A percentile compares a stretch with the other conserved stretches of the same genome.
These are phyloP conservation scores for Chelonus insularis DNA, from an alignment of 1,140 invertebrate genomes.

Conservation along the genomic window DNA sequence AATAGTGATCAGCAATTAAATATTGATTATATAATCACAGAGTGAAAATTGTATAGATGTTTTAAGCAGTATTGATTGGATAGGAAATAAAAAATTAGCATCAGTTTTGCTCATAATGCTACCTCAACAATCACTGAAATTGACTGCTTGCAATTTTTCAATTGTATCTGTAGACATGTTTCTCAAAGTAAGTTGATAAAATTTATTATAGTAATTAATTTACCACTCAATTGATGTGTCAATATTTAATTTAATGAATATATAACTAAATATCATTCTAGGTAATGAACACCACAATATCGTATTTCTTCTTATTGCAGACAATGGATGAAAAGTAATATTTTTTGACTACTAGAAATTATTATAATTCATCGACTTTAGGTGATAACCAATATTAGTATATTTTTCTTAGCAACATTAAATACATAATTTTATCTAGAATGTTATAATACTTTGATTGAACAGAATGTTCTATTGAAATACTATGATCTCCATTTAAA, in stretches of 20 bases:
- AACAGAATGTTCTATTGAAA: too few relatives aligned
- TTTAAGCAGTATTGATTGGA: slow-evolving; percentile 26
- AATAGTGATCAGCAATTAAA: slow-evolving; percentile 2
- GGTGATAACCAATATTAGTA: too few relatives aligned
- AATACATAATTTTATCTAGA: too few relatives aligned
- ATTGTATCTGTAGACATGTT: slow-evolving; percentile 31
- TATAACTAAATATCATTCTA: slow-evolving; percentile 19
- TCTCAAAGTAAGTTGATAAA: slow-evolving; percentile 23
- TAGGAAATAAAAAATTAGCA: background rate
- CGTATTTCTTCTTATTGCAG: slow-evolving; percentile 36
- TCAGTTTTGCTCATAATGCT: slow-evolving; percentile 27
- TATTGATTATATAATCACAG: slow-evolving; percentile 13
- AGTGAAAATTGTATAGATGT: slow-evolving; percentile 23
- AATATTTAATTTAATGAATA: background rate
- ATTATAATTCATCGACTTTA: too few relatives aligned
- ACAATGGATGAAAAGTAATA: slow-evolving; percentile 23
- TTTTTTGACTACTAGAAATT: background rate
- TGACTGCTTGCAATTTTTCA: slow-evolving; percentile 31
- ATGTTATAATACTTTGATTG: too few relatives aligned
- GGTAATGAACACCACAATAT: slow-evolving; percentile 34
- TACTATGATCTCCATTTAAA: too few relatives aligned
- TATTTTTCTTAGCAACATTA: too few relatives aligned
- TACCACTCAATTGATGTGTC: background rate
- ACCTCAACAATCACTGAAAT: slow-evolving; percentile 27
- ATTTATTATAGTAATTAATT: background rate